Evolutionary conservation across 2,888 invertebrate species (phyloP).

Genomic region (Drosophila mimetica): DNA sequence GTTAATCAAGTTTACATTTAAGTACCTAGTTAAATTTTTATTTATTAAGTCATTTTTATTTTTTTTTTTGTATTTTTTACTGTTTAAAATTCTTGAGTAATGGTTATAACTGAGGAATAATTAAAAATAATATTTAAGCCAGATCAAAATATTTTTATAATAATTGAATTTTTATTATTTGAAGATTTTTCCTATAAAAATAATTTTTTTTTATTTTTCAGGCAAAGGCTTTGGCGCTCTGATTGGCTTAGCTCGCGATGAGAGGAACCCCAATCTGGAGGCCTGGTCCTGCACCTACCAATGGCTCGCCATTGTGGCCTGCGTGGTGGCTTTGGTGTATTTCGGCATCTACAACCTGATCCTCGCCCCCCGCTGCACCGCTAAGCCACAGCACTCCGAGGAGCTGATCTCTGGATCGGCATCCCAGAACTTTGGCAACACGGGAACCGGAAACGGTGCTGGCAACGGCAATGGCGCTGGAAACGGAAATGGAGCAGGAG

Average conservation of each 20-base stretch:
- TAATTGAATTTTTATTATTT: too few species aligned
- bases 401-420: slow-evolving; percentile 82
- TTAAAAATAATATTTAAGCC: too few species aligned
- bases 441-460: slow-evolving; percentile 52
- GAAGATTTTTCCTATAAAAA: too few species aligned
- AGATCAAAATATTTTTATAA: too few species aligned
- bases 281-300: slow-evolving; percentile 86
- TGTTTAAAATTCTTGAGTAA: too few species aligned
- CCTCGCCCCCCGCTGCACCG: slow-evolving; percentile 90
- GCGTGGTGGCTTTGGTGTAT: slow-evolving; percentile 88
- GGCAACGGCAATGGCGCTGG: slow-evolving; percentile 53
- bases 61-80: too few species aligned
- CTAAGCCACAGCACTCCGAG: slow-evolving; percentile 87
- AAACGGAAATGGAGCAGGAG: slow-evolving; percentile 47
- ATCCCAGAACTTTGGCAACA: slow-evolving; percentile 85
- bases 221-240: slow-evolving; percentile 91
- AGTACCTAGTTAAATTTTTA: too few species aligned
- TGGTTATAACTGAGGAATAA: too few species aligned
- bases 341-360: slow-evolving; percentile 90
- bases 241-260: slow-evolving; percentile 86
- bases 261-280: slow-evolving; percentile 69
- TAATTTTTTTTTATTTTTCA: slow-evolving; percentile 77
- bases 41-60: too few species aligned
- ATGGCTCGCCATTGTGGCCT: slow-evolving; percentile 88
- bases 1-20: too few species aligned